Conservation (phyloP, 2,888 invertebrate species). For the Arctia plantaginis region DNA sequence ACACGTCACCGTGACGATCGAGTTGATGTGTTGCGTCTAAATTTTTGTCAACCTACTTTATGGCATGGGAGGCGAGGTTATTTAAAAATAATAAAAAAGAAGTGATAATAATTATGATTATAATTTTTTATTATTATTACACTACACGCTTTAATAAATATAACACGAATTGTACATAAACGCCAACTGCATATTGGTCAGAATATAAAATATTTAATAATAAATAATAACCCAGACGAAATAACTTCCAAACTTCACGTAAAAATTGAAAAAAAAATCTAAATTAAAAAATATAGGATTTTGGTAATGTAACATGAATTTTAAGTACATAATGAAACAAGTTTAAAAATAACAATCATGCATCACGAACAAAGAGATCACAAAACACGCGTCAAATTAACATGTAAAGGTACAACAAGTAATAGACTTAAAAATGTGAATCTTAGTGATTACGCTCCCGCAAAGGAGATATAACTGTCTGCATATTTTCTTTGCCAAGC, state of each 20-base stretch:
- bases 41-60: no score
- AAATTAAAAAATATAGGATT: slow-evolving; percentile 31
- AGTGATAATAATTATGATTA: slow-evolving; percentile 19
- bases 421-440: neutral
- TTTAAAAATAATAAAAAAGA: neutral
- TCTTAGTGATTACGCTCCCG: slow-evolving; percentile 77
- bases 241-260: slow-evolving; percentile 32
- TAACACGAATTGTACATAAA: slow-evolving; percentile 32
- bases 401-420: slow-evolving; percentile 15
- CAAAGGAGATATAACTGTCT: slow-evolving; percentile 75
- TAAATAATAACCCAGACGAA: slow-evolving; percentile 41
- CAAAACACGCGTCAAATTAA: slow-evolving; percentile 18
- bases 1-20: no score
- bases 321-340: slow-evolving; percentile 27
- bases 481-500: slow-evolving; percentile 80
- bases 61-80: no score
- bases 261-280: slow-evolving; percentile 36
- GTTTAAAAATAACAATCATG: slow-evolving; percentile 42
- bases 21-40: no score
- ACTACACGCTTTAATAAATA: slow-evolving; percentile 44
- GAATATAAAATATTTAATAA: slow-evolving; percentile 40
- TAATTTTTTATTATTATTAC: slow-evolving; percentile 43
- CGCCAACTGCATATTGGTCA: slow-evolving; percentile 21
- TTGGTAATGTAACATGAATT: slow-evolving; percentile 37
- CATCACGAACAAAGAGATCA: slow-evolving; percentile 19